These are phyloP conservation scores for Drosophila kikkawai DNA, from an alignment of 1,140 invertebrate genomes.

Conservation along the genomic window DNA sequence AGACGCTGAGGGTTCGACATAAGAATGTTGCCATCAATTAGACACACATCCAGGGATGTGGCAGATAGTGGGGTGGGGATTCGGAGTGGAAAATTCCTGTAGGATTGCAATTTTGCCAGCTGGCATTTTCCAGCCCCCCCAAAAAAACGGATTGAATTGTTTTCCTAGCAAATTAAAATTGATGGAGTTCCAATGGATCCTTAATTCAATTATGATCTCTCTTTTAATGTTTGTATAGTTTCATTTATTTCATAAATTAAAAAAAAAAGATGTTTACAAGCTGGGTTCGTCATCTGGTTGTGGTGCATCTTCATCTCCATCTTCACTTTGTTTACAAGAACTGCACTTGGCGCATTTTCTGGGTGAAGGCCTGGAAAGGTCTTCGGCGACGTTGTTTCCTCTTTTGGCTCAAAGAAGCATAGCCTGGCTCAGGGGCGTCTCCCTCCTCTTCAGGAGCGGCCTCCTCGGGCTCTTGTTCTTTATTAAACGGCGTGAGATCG, in stretches of 20 bases:
- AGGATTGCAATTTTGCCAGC: slow-evolving; percentile 20
- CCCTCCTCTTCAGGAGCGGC: neutral
- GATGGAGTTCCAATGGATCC: slow-evolving; percentile 51
- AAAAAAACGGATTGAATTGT: slow-evolving; percentile 59
- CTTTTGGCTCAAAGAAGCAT: neutral
- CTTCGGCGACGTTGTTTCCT: neutral
- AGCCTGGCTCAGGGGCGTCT: neutral
- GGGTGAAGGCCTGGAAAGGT: neutral
- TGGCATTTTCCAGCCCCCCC: slow-evolving; percentile 4
- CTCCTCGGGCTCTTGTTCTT: neutral
- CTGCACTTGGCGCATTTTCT: slow-evolving; percentile 20
- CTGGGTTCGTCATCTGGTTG: neutral
- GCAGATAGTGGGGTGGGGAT: neutral
- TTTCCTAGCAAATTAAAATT: slow-evolving; percentile 65
- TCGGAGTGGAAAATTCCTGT: neutral
- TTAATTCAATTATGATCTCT: neutral
- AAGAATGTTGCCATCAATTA: slow-evolving; percentile 71
- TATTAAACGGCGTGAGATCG: neutral
- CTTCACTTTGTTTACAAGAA: slow-evolving; percentile 7
- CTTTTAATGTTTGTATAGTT: neutral
- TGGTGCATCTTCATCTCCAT: neutral
- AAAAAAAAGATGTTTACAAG: neutral
- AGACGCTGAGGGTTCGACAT: slow-evolving; percentile 4
- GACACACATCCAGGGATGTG: slow-evolving; percentile 21
- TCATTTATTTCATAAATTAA: slow-evolving; percentile 1